Base-by-base conservation (phyloP, 2,888 invertebrate species). In the Aleiodes leptofemur region DNA sequence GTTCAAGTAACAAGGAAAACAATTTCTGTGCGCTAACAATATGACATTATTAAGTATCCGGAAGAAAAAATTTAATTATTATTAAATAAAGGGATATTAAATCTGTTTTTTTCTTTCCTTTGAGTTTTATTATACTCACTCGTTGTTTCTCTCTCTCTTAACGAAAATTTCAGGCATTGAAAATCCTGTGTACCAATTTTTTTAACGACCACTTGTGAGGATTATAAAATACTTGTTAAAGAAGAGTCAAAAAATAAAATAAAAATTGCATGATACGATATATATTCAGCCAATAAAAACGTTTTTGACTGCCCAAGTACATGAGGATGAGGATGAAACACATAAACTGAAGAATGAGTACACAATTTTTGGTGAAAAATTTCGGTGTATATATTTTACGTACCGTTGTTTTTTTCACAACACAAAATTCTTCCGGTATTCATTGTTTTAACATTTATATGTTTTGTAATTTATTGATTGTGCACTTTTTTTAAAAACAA, bases 11-110 rank as follows among this genome's bases (percentile, higher is more conserved):
- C 38, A 55, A 43, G 34, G 55, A 34, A 34, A 55, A 29, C 13
- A 9, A 38, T 23, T 14, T 66, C 13, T 34, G 43, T 23, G 23
- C 16, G 43, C 53, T 64, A 53, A 66, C 43, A 34, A 66, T 43
- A 43, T 56, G 23, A 64, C 43, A 43, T 59, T 29, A 61, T 59
- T 38, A 64, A 61, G 11, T 31, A 66, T 16, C 56, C 69, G 69
- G 69, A 69, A 69, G 56, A 43, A 11, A 43, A 11, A 43, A 55
- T 51, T 43, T 31, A 16, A 14, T 14, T 29, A 14, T 16, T 43
- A 9, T 48, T 14, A 14, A 11, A 48, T 43, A 43, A 43, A 64
- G 14, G 48, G 43, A 23, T 43, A 64, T 13, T 43, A 64, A 64
- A 14, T 38, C 23, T 23, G 23, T 34, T 34, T 6, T 34, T 34